A percentile compares a stretch with the other conserved stretches of the same genome.
Conservation (phyloP, 2,797 vertebrate species). For the Lycodopsis pacificus region DNA sequence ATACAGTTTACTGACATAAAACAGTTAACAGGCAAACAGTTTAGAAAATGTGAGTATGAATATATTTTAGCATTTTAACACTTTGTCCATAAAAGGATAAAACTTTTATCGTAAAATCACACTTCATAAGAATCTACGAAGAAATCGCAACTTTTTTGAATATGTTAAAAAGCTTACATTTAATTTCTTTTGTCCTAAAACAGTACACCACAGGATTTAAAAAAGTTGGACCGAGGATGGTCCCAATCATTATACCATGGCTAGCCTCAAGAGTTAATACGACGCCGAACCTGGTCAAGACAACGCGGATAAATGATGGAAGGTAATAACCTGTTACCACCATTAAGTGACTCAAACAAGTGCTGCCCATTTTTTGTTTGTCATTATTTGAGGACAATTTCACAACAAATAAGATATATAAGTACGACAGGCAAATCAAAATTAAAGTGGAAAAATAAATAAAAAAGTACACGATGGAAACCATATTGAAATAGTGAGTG, state of each 20-base stretch:
- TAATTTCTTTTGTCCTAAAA: conserved; percentile 45
- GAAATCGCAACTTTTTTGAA: background rate
- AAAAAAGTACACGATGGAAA: conserved; percentile 4
- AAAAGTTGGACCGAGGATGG: conserved; percentile 25
- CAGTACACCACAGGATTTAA: conserved; percentile 58
- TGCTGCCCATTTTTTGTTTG: conserved; percentile 42
- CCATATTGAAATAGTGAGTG: conserved; percentile 22
- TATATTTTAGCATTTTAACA: background rate
- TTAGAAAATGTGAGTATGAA: background rate
- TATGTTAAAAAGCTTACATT: conserved; percentile 17
- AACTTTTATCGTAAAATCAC: background rate
- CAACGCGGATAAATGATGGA: background rate
- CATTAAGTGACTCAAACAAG: conserved; percentile 48
- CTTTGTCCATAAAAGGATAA: background rate
- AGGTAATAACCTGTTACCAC: conserved; percentile 30
- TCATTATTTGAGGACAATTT: conserved; percentile 25
- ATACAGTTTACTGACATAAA: background rate
- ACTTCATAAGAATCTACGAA: background rate
- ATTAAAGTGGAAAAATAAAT: conserved; percentile 16
- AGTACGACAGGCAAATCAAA: conserved; percentile 44
- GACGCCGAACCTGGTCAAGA: conserved; percentile 41
- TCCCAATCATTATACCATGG: conserved; percentile 1
- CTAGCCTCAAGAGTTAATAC: conserved; percentile 24
- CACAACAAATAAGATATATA: conserved; percentile 18
- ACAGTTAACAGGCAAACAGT: background rate